These are phyloP conservation scores for Pristionchus entomophagus DNA, from an alignment of 2,888 invertebrate species.

Conservation along the genomic window DNA sequence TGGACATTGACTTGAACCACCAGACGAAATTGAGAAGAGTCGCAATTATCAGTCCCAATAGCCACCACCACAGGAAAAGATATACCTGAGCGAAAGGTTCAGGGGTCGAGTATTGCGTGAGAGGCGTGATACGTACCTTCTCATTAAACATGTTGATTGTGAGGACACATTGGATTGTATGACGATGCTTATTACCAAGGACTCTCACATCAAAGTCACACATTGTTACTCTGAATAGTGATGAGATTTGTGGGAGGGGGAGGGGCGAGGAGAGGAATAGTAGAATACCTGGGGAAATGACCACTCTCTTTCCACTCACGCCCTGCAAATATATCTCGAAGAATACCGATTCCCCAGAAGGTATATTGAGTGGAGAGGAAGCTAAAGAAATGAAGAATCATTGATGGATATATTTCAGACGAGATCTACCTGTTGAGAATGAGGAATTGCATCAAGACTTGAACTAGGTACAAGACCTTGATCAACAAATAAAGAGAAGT, in stretches of 20 bases:
- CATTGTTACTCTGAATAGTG: slow-evolving; percentile 74
- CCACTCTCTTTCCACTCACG: no score
- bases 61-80: slow-evolving; percentile 79
- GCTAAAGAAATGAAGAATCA: slow-evolving; percentile 53
- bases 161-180: slow-evolving; percentile 75
- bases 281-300: no score
- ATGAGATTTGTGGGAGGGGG: no score
- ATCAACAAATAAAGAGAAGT: slow-evolving; percentile 72
- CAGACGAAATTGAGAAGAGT: slow-evolving; percentile 77
- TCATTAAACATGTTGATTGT: slow-evolving; percentile 76
- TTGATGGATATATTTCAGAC: not conserved
- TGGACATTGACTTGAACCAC: slow-evolving; percentile 75
- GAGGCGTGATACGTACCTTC: no score
- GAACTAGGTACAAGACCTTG: slow-evolving; percentile 73
- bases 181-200: slow-evolving; percentile 78
- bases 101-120: no score
- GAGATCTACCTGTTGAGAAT: slow-evolving; percentile 71
- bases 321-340: slow-evolving; percentile 72
- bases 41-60: slow-evolving; percentile 77
- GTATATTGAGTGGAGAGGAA: slow-evolving; percentile 76
- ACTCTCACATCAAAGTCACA: slow-evolving; percentile 77
- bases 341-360: slow-evolving; percentile 75
- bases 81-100: slow-evolving; percentile 64
- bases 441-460: slow-evolving; percentile 75
- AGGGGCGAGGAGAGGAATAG: slow-evolving; percentile 75